A percentile compares a stretch with the other conserved stretches of the same genome.
phyloP scores from a whole-genome alignment of 1,140 invertebrate genomes.

The Listronotus oregonensis region DNA sequence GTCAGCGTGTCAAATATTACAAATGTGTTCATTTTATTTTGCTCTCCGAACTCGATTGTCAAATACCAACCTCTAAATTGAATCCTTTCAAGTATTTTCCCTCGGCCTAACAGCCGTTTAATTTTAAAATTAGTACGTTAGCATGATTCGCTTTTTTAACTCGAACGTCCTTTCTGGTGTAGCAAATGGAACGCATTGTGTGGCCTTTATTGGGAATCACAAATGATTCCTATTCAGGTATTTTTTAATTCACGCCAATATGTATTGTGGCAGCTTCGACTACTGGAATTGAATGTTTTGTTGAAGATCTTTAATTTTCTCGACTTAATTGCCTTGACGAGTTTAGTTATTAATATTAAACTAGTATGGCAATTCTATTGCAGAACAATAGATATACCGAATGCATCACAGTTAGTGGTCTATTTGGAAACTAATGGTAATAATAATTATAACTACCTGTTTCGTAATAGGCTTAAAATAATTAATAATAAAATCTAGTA shows the following conservation, averaged over 20 bases:
- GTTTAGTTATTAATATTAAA: too few relatives aligned
- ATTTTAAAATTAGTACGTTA: slow-evolving; percentile 12
- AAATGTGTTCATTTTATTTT: too few relatives aligned
- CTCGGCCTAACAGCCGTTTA: slow-evolving; percentile 30
- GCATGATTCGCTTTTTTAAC: slow-evolving; percentile 31
- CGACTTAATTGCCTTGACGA: slow-evolving; percentile 19
- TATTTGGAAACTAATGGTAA: too few relatives aligned
- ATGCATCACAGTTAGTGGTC: too few relatives aligned
- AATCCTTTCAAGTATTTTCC: slow-evolving; percentile 20
- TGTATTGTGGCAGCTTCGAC: slow-evolving; percentile 21
- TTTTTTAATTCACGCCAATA: slow-evolving; percentile 27
- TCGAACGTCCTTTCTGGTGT: slow-evolving; percentile 25
- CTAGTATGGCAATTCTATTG: too few relatives aligned
- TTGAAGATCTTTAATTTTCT: slow-evolving; percentile 21
- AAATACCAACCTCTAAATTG: slow-evolving; percentile 16
- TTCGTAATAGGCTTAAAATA: too few relatives aligned
- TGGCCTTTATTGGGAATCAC: slow-evolving; percentile 31
- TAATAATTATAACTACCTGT: too few relatives aligned
- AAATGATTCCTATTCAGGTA: slow-evolving; percentile 35
- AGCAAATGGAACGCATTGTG: slow-evolving; percentile 23
- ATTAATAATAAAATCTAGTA: too few relatives aligned
- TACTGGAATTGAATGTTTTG: slow-evolving; percentile 36
- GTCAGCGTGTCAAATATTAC: too few relatives aligned
- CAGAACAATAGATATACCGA: too few relatives aligned
- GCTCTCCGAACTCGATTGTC: too few relatives aligned